Evolutionary conservation across 2,113 vertebrate genomes (phyloP).

Genomic region (Notothenia coriiceps): DNA sequence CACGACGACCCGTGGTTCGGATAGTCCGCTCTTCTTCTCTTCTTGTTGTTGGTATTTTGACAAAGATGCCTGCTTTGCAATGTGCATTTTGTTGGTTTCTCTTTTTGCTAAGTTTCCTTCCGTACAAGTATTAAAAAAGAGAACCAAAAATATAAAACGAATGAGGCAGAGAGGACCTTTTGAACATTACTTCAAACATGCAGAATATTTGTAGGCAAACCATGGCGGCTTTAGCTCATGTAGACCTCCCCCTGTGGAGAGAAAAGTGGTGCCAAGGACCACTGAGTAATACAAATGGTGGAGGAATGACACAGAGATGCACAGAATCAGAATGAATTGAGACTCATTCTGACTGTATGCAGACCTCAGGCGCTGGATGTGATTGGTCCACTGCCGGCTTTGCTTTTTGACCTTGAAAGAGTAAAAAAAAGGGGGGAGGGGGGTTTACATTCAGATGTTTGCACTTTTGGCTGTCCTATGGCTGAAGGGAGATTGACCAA

Average conservation of each 20-base stretch:
- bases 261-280: constrained; percentile 29
- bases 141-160: background rate
- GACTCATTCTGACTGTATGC: constrained; percentile 37
- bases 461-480: background rate
- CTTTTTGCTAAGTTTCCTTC: background rate
- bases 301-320: constrained; percentile 35
- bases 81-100: constrained; percentile 30
- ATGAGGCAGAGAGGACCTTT: constrained; percentile 56
- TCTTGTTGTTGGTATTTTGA: background rate
- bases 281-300: constrained; percentile 33
- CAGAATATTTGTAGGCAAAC: background rate
- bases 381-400: constrained; percentile 16
- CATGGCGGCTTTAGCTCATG: constrained; percentile 45
- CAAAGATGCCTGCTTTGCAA: background rate
- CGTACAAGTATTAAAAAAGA: constrained; percentile 8
- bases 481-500: background rate
- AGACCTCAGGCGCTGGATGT: constrained; percentile 27
- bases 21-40: constrained; percentile 30
- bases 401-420: constrained; percentile 20
- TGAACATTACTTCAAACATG: constrained; percentile 49
- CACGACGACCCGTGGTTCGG: constrained; percentile 24
- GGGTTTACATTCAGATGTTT: constrained; percentile 54
- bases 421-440: background rate
- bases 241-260: constrained; percentile 37
- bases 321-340: constrained; percentile 30